Percentiles rank a stretch among this genome's conserved stretches.
Conservation (phyloP, 2,113 vertebrate species). For the Parotia lawesii region DNA sequence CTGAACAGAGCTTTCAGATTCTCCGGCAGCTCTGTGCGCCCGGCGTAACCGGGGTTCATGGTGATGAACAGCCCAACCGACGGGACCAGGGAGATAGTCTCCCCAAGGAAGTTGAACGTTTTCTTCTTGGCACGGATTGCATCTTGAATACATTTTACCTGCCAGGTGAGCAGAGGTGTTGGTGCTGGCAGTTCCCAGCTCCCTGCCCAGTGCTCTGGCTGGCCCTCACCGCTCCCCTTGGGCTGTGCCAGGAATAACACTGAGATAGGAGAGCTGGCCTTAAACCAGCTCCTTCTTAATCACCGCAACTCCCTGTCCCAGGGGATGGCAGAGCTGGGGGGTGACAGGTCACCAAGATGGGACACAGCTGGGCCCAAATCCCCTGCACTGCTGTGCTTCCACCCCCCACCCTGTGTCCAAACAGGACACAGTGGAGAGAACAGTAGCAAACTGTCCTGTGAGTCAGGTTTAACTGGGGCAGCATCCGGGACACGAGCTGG, state of each 20-base stretch:
- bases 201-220: not conserved
- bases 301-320: not conserved
- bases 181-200: not conserved
- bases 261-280: not conserved
- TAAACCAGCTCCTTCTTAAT: not conserved
- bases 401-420: not conserved
- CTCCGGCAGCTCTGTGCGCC: conserved; percentile 73
- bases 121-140: conserved; percentile 75
- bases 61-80: conserved; percentile 76
- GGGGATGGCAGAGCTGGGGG: not conserved
- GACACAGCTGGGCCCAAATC: not conserved
- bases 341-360: not conserved
- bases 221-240: not conserved
- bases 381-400: not conserved
- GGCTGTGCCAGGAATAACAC: not conserved
- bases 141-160: conserved; percentile 77
- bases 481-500: accelerated
- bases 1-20: conserved; percentile 78
- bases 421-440: not conserved
- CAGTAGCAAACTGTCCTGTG: not conserved
- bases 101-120: conserved; percentile 70
- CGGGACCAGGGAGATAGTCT: conserved; percentile 53
- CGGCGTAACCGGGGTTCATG: conserved; percentile 76
- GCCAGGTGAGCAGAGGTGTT: not conserved
- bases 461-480: not conserved